Base-by-base conservation (phyloP, 2,888 invertebrate species). In the Bimastos eiseni region DNA sequence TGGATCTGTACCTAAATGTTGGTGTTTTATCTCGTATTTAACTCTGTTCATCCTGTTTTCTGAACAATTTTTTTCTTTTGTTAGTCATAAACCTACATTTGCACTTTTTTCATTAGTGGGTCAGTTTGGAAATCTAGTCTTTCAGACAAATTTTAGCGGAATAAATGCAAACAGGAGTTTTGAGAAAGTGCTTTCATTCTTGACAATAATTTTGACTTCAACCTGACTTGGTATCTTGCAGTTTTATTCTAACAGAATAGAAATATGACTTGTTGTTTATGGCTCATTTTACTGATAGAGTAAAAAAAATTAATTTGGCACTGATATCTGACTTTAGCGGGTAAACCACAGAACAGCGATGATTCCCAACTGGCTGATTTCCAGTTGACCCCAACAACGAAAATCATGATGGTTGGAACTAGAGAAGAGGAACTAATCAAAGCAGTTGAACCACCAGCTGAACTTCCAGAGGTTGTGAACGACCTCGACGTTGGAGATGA, bases 371-470 rank as follows among this genome's bases (percentile, higher is more conserved):
- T 98, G n/a, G 96, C 96, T 0, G 96, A 96, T 90, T 94, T 98
- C 91, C 97, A 97, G 93, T 95, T 98, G 44, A 98, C 98, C 94
- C 96, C 97, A 0, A 97, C 97, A 91, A 97, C 97, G 92, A 98
- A 98, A 95, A 96, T 99, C 24, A 98, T 99, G 98, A 97, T 99
- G 97, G 98, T 99, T 96, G 99, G 99, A 0, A 98, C 98, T 0
- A 96, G 97, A 5, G 99, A 99, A 94, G 97, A 98, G 93, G 98
- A 97, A 90, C 93, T 95, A 92, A 94, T 94, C 92, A 93, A 97
- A 94, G 98, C 97, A 0, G 97, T 97, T 93, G 96, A 96, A 90
- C 97, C 97, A 90, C 98, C 98, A 0, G 96, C 97, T 91, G 97
- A 97, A 91, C 96, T 97, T 30, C 97, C 97, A 24, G 97, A 98